Evolutionary conservation across 1,140 invertebrate species (phyloP).

Genomic region (Drosophila athabasca): DNA sequence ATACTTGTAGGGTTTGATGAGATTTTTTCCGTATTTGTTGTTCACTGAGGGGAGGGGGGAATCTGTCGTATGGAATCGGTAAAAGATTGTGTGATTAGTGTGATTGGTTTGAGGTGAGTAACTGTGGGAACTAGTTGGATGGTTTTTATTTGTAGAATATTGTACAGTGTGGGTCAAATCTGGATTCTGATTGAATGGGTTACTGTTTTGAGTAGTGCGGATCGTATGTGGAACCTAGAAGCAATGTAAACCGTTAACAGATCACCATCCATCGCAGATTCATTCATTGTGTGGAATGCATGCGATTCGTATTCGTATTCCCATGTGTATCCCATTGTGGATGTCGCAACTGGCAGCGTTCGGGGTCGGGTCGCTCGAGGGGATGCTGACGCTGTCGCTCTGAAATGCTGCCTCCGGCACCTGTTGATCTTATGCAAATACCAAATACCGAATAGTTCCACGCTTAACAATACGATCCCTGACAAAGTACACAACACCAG

Average conservation of each 20-base stretch:
- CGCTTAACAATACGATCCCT: conserved; percentile 62
- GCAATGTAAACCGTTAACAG: too few species aligned
- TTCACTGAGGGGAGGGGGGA: too few species aligned
- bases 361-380: neutral
- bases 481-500: conserved; percentile 42
- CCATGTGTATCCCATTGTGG: neutral
- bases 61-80: neutral
- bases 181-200: too few species aligned
- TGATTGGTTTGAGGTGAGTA: too few species aligned
- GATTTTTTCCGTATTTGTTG: conserved; percentile 1
- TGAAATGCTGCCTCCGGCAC: conserved; percentile 37
- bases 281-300: too few species aligned
- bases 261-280: too few species aligned
- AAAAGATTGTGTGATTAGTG: conserved; percentile 10
- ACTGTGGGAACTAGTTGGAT: too few species aligned
- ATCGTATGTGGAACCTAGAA: too few species aligned
- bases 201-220: too few species aligned
- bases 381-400: conserved; percentile 41
- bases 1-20: conserved; percentile 1
- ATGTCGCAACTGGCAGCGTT: conserved; percentile 36
- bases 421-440: conserved; percentile 77
- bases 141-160: too few species aligned
- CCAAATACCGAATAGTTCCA: conserved; percentile 67
- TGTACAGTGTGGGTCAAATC: too few species aligned
- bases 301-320: conserved; percentile 3